These are phyloP conservation scores for Drosophila neoperkinsi DNA, from an alignment of 2,888 invertebrate species.

Conservation along the genomic window DNA sequence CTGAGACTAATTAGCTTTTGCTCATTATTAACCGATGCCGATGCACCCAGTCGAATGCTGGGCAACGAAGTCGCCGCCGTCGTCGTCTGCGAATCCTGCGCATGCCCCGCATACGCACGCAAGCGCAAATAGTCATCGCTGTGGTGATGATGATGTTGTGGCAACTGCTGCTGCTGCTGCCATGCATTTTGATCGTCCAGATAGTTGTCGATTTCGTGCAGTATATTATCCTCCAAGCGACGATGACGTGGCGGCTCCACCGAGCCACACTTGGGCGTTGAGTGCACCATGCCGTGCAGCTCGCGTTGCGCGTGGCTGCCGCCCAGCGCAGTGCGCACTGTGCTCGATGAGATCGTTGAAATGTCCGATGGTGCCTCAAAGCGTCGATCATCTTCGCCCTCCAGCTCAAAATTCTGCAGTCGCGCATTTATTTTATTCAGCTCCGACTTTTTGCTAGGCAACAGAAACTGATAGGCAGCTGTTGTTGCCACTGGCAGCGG, in stretches of 20 bases:
- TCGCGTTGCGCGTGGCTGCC: conserved; percentile 31
- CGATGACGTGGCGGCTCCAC: conserved; percentile 38
- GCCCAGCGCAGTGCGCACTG: conserved; percentile 64
- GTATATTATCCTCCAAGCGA: conserved; percentile 61
- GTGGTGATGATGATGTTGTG: conserved; percentile 43
- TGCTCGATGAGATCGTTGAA: conserved; percentile 83
- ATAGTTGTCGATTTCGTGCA: conserved; percentile 83
- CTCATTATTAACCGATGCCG: conserved; percentile 21
- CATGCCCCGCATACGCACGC: conserved; percentile 22
- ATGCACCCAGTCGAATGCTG: conserved; percentile 45
- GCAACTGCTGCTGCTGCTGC: conserved; percentile 39
- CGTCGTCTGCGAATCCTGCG: conserved; percentile 42
- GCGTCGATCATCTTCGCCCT: conserved; percentile 33
- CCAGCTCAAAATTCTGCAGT: conserved; percentile 73
- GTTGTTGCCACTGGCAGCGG: conserved; percentile 57
- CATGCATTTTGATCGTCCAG: conserved; percentile 69
- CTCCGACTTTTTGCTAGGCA: conserved; percentile 76
- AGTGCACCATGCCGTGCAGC: conserved; percentile 74
- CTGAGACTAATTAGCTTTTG: conserved; percentile 83
- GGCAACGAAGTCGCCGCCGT: conserved; percentile 67
- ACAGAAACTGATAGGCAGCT: conserved; percentile 74
- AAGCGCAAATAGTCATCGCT: conserved; percentile 68
- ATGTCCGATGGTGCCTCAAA: conserved; percentile 81
- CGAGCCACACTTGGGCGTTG: conserved; percentile 82
- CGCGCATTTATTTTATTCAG: conserved; percentile 82